phyloP scores from a whole-genome alignment of 2,113 vertebrate species.

The Epinephelus lanceolatus region DNA sequence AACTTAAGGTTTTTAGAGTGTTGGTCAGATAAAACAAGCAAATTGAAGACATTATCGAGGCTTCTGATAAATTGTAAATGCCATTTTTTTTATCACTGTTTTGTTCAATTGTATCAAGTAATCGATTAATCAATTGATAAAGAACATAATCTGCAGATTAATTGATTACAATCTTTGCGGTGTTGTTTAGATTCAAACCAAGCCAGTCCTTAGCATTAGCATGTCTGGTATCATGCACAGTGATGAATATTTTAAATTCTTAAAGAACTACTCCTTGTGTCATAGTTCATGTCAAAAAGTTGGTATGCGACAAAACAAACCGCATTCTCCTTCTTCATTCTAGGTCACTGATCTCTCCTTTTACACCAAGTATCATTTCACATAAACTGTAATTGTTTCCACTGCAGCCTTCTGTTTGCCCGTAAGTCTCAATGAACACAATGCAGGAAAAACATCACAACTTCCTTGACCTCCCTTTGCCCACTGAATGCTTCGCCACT shows the following conservation, averaged over 20 bases:
- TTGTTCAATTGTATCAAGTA: background rate
- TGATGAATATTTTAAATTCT: background rate
- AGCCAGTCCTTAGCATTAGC: background rate
- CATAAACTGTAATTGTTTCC: conserved; percentile 4
- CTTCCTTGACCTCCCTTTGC: conserved; percentile 57
- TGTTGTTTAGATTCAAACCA: background rate
- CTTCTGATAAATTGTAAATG: background rate
- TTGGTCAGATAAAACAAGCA: background rate
- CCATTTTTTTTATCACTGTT: background rate
- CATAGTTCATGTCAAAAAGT: background rate
- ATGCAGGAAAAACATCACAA: conserved; percentile 29
- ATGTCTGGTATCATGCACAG: background rate
- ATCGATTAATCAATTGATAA: background rate
- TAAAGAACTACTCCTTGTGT: background rate
- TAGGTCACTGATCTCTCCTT: background rate
- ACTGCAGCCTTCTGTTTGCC: background rate
- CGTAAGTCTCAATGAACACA: conserved; percentile 3
- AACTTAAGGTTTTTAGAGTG: background rate
- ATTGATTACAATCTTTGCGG: no score
- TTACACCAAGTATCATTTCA: background rate
- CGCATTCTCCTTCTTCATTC: background rate
- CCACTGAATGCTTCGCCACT: conserved; percentile 43
- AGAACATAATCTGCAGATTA: background rate
- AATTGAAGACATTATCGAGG: no score
- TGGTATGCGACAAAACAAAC: background rate